Conservation (phyloP, 23 tunicate species). For the Ciona savignyi region DNA sequence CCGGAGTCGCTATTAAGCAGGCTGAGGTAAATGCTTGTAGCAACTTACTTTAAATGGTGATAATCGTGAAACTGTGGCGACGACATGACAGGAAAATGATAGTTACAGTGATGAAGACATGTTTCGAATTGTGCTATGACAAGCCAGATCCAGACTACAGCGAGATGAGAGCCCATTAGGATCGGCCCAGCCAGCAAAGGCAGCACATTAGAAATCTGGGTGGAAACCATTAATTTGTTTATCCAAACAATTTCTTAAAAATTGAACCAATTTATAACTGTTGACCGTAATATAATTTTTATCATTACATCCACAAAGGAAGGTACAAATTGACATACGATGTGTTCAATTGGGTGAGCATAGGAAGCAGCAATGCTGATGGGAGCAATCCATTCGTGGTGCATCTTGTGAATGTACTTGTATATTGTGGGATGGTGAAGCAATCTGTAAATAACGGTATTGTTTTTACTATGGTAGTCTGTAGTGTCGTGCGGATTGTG, state of each 20-base stretch:
- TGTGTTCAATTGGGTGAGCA: slow-evolving; percentile 80
- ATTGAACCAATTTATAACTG: not conserved
- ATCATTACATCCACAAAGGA: too few relatives aligned
- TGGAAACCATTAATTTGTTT: not conserved
- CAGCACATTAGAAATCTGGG: slow-evolving; percentile 47
- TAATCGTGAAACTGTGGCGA: slow-evolving; percentile 88
- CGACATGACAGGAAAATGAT: slow-evolving; percentile 57
- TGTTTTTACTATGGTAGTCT: not conserved
- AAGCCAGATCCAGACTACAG: slow-evolving; percentile 48
- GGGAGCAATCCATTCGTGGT: slow-evolving; percentile 95
- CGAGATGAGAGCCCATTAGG: slow-evolving; percentile 41
- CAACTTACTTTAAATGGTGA: slow-evolving; percentile 85
- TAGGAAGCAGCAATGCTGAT: slow-evolving; percentile 88
- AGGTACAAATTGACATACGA: slow-evolving; percentile 47
- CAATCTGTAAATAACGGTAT: slow-evolving; percentile 22
- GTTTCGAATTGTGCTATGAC: slow-evolving; percentile 33
- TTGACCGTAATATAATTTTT: not conserved
- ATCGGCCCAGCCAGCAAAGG: slow-evolving; percentile 50
- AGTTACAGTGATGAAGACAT: slow-evolving; percentile 62
- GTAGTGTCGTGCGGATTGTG: too few relatives aligned
- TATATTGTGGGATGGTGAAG: slow-evolving; percentile 60
- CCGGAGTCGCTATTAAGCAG: too few relatives aligned
- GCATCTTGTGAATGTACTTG: slow-evolving; percentile 76
- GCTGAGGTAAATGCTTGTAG: too few relatives aligned
- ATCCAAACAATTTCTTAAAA: not conserved